These are phyloP conservation scores for Coregonus clupeaformis DNA, from an alignment of 2,113 vertebrate genomes.

Conservation along the genomic window DNA sequence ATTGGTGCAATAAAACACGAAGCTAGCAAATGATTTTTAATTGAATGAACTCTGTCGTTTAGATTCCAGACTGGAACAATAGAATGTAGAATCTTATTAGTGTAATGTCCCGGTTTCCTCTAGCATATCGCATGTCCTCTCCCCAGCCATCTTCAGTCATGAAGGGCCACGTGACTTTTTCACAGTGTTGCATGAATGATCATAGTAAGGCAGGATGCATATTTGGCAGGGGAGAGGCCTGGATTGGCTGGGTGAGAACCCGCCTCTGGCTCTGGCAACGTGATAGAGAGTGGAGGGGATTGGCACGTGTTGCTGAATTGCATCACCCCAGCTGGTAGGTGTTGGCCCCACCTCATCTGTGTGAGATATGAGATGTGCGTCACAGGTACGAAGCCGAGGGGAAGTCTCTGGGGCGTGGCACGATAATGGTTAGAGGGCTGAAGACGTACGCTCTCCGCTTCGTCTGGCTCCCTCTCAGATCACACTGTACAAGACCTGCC, in stretches of 20 bases:
- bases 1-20: background rate
- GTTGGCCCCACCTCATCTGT: background rate
- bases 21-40: background rate
- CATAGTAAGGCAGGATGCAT: constrained; percentile 10
- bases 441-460: background rate
- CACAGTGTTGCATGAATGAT: constrained; percentile 43
- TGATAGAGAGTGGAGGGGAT: constrained; percentile 42
- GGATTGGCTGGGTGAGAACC: constrained; percentile 45
- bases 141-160: background rate
- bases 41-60: background rate
- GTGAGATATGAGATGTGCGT: constrained; percentile 52
- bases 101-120: background rate
- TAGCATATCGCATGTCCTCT: background rate
- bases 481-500: background rate
- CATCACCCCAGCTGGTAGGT: constrained; percentile 53
- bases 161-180: constrained; percentile 44
- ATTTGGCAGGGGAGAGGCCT: background rate
- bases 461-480: background rate
- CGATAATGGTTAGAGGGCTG: constrained; percentile 43
- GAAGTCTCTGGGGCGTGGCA: constrained; percentile 56
- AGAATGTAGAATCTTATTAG: background rate
- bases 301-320: constrained; percentile 48
- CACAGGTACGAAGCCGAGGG: constrained; percentile 55
- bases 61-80: background rate
- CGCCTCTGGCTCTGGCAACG: constrained; percentile 38